Conservation (phyloP, 2,888 invertebrate species). For the Lamellibrachia satsuma region DNA sequence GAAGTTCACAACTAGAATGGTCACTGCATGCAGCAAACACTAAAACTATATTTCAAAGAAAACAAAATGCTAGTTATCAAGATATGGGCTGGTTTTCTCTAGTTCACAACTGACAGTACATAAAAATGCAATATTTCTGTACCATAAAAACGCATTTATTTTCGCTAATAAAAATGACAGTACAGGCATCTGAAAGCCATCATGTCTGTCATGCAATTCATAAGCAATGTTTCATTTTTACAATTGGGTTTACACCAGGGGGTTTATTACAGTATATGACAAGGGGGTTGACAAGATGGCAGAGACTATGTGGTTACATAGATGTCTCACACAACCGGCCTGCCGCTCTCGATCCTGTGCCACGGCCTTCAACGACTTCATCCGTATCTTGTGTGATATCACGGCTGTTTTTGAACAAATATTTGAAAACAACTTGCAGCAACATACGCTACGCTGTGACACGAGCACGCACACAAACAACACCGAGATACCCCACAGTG, state of each 20-base stretch:
- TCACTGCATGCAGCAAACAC: neutral
- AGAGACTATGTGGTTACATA: conserved; percentile 5
- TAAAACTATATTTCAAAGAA: neutral
- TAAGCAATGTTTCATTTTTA: neutral
- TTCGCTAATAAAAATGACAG: neutral
- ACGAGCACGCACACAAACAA: neutral
- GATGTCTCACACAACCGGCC: conserved; percentile 17
- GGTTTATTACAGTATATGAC: neutral
- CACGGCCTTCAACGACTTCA: neutral
- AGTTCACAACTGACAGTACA: neutral
- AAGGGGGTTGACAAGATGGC: conserved; percentile 13
- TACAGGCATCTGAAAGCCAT: conserved; percentile 14
- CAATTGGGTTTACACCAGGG: too few relatives aligned
- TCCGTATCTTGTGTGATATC: neutral
- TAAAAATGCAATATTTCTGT: neutral
- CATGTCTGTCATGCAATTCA: neutral
- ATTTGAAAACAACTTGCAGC: conserved; percentile 10
- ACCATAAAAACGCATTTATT: neutral
- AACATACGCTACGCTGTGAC: neutral
- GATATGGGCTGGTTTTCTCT: neutral
- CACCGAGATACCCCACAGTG: neutral
- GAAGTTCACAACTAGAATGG: neutral
- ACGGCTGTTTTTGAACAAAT: conserved; percentile 8
- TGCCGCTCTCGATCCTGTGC: neutral
- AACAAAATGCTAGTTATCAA: neutral